Percentiles rank a stretch among this genome's conserved stretches.
These are phyloP conservation scores for Dysidea cf. avara DNA, from an alignment of 37 sponge, comb jelly and placozoan species.

Conservation along the genomic window DNA sequence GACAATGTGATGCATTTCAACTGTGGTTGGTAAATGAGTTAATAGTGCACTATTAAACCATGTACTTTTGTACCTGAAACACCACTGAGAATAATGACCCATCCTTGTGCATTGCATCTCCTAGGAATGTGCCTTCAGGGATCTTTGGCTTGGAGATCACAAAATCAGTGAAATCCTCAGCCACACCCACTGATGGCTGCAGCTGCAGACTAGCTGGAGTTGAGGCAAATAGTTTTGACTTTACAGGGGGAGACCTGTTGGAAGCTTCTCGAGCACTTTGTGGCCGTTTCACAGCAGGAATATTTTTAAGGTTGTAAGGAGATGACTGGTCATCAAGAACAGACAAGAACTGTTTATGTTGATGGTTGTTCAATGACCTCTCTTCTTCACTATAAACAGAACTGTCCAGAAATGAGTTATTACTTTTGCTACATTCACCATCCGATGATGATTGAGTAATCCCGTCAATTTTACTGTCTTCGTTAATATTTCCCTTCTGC, in stretches of 20 bases:
- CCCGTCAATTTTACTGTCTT: too few species aligned
- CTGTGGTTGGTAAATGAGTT: conserved; percentile 22
- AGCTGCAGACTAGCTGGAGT: too few species aligned
- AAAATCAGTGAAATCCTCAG: conserved; percentile 10
- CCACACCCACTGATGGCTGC: not conserved
- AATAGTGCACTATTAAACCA: not conserved
- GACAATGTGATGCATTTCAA: conserved; percentile 62
- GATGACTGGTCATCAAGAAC: not conserved
- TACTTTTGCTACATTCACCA: too few species aligned
- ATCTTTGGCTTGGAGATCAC: conserved; percentile 29
- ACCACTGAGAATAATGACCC: conserved; percentile 67
- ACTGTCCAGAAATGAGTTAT: not conserved
- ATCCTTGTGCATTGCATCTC: conserved; percentile 81
- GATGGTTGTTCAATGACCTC: not conserved
- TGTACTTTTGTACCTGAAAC: conserved; percentile 49
- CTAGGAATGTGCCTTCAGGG: conserved; percentile 71
- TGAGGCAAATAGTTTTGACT: too few species aligned
- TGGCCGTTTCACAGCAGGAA: too few species aligned
- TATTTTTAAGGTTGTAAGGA: not conserved
- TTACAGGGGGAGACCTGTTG: too few species aligned
- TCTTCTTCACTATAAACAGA: not conserved
- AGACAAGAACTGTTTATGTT: not conserved
- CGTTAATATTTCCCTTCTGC: too few species aligned
- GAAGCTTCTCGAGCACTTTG: too few species aligned
- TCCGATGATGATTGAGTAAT: too few species aligned